These are phyloP conservation scores for Ophioninae sp. DNA, from an alignment of 2,888 invertebrate genomes.

Conservation along the genomic window DNA sequence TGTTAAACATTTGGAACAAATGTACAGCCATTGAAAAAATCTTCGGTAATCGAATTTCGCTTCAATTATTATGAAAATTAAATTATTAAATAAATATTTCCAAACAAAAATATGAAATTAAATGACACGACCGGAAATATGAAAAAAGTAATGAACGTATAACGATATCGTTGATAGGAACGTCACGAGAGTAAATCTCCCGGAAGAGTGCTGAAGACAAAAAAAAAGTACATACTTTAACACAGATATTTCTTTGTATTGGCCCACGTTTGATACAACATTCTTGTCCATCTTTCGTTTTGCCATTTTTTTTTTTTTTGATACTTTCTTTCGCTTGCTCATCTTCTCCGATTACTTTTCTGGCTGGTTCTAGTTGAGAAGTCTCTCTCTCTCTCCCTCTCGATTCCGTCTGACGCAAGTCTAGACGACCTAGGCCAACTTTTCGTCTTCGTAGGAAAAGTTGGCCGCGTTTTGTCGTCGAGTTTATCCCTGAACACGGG, in stretches of 20 bases:
- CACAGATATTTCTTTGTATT: slow-evolving; percentile 30
- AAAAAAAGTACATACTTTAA: not conserved
- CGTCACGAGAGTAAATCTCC: slow-evolving; percentile 44
- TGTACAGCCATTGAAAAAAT: too few relatives aligned
- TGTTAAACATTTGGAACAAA: too few relatives aligned
- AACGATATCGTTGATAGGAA: slow-evolving; percentile 31
- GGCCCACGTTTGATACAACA: slow-evolving; percentile 50
- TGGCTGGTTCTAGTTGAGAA: slow-evolving; percentile 26
- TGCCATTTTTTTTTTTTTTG: slow-evolving; percentile 38
- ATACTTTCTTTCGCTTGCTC: not conserved
- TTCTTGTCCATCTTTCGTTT: slow-evolving; percentile 44
- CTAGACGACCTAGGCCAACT: slow-evolving; percentile 71
- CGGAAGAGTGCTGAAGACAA: not conserved
- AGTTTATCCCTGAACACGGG: slow-evolving; percentile 6
- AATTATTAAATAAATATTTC: too few relatives aligned
- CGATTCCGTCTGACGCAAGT: slow-evolving; percentile 64
- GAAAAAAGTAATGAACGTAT: not conserved
- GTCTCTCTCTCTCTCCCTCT: slow-evolving; percentile 9
- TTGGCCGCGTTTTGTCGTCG: slow-evolving; percentile 43
- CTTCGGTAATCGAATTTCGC: too few relatives aligned
- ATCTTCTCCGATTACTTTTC: slow-evolving; percentile 46
- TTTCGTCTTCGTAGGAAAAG: slow-evolving; percentile 48
- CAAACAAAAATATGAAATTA: too few relatives aligned
- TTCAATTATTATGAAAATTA: too few relatives aligned
- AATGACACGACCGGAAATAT: not conserved